Evolutionary conservation across 2,888 invertebrate genomes (phyloP).

Genomic region (Erebia aethiops): DNA sequence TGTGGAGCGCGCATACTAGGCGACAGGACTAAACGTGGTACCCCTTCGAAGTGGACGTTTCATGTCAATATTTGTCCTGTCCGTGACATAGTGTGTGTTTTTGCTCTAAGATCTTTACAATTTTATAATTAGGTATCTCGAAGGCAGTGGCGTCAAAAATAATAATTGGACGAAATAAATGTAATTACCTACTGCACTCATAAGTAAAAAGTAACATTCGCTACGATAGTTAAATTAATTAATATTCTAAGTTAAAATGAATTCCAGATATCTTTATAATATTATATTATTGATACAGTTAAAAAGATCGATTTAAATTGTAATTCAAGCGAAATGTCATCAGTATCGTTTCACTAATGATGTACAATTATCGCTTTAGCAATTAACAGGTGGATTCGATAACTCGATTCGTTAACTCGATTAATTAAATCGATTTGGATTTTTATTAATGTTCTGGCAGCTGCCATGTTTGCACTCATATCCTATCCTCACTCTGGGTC

Average conservation of each 20-base stretch:
- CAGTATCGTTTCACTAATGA: constrained; percentile 44
- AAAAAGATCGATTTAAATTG: constrained; percentile 51
- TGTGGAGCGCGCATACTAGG: too few species aligned
- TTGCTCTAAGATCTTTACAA: too few species aligned
- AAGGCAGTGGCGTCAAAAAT: neutral
- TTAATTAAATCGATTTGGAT: constrained; percentile 39
- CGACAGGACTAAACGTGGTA: too few species aligned
- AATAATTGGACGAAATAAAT: constrained; percentile 3
- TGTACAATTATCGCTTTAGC: constrained; percentile 40
- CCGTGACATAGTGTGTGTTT: too few species aligned
- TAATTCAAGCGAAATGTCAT: constrained; percentile 58
- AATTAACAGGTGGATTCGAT: constrained; percentile 42
- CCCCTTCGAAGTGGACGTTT: too few species aligned
- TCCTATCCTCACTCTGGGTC: neutral
- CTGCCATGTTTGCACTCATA: constrained; percentile 10
- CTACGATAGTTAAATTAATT: constrained; percentile 5
- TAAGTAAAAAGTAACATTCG: neutral
- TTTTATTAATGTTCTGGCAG: constrained; percentile 29
- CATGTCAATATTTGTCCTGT: too few species aligned
- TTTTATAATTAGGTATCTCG: too few species aligned
- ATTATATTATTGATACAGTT: constrained; percentile 46
- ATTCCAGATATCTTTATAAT: constrained; percentile 13
- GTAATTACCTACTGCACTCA: too few species aligned
- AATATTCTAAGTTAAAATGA: constrained; percentile 17
- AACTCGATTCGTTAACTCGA: constrained; percentile 41